Evolutionary conservation across 2,797 vertebrate species (phyloP), one percentile per base, ranked within the genome.

Genomic region (Neosalanx taihuensis): DNA sequence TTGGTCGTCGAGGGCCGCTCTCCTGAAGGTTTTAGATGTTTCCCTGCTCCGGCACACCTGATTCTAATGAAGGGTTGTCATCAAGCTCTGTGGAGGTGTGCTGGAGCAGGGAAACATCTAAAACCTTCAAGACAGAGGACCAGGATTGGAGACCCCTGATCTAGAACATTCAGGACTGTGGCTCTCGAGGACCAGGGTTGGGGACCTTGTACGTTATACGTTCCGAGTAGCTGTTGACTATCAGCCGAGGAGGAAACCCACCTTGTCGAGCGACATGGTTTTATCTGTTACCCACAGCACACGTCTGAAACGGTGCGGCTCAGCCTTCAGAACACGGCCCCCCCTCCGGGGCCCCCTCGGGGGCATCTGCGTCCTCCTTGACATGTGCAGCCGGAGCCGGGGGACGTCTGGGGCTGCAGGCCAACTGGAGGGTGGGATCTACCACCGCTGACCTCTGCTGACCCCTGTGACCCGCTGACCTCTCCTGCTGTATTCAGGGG

Each of bases 201-300:
- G 23, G 23, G 23, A 26, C 23, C 23, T 26, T 26, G 23, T 26
- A 26, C 23, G 23, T 26, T 56, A 4, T n/a, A n/a, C 51, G 3
- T 56, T 56, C 51, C 2, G 18, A n/a, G 51, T 56, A 56, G 9
- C 41, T 46, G 41, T 46, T 46, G 41, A 46, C 41, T 46, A 46
- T 46, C 51, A 56, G 51, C 17, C 51, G n/a, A 56, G 4, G 1
- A n/a, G 18, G 51, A 56, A n/a, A n/a, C 15, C 18, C 51, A 18
- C 1, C 51, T 56, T 56, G 15, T 17, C 51, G 6, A 56, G 15
- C 51, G 51, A n/a, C 51, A 17, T 17, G 51, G 15, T n/a, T 56
- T n/a, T 56, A 56, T 56, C 61, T 77, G 72, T 76, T 72, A 74
- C 76, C 73, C 31, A 12, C 57, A 56, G 37, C 78, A 61, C 73